Evolutionary conservation across 2,888 invertebrate species (phyloP), one percentile per base, ranked within the genome.

Genomic region (Clivina fossor): DNA sequence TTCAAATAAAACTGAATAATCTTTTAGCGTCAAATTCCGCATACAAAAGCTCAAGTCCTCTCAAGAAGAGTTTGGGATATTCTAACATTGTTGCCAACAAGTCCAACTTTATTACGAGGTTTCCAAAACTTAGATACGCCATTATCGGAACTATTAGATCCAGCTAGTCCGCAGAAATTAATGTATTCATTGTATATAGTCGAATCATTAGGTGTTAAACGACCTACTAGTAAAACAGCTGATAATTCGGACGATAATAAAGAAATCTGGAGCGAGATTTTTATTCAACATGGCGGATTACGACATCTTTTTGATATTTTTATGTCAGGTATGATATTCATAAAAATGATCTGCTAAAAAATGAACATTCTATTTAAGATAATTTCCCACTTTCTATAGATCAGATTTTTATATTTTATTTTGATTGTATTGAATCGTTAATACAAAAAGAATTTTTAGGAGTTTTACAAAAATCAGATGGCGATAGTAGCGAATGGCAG

Each of bases 11-110:
- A n/a, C n/a, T n/a, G n/a, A n/a, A n/a, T n/a, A 49, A 60, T 57
- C 24, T 67, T 69, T 24, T 73, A 87, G 81, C 82, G 84, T 59
- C 80, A 80, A 24, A 78, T 86, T 57, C 85, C 90, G 0, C 90
- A 92, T 65, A 90, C 90, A 1, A 92, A 90, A 75, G 93, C 93
- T 0, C 92, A 93, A 70, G 82, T 93, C 0, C 74, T 95, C 43
- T 95, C 95, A 0, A 81, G 95, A 22, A 82, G 93, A 35, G 94
- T 96, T 0, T 96, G 95, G 96, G 95, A 95, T 68, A 91, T 95
- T 47, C 77, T 96, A 18, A 93, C 93, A 69, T 82, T 95, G 59
- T 78, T 96, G 47, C 95, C 96, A 1, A 90, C 95, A 1, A 93
- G 90, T 75, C 92, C 93, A 0, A 86, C 86, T 2, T 79, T 94